phyloP scores from a whole-genome alignment of 2,797 vertebrate genomes.

The Sebastes alutus region DNA sequence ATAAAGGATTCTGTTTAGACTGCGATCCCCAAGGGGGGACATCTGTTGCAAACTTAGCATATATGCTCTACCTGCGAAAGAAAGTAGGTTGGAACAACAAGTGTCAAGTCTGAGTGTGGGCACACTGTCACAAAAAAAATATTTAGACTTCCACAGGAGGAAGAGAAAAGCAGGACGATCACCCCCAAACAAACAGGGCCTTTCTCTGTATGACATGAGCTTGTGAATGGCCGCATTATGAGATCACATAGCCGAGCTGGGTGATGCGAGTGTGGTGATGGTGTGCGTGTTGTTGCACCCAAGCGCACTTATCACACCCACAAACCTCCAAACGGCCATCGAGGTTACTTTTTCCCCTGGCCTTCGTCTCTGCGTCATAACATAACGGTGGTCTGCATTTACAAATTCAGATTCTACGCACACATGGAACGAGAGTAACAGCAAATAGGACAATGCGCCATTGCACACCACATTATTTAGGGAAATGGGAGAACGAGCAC shows the following conservation, averaged over 20 bases:
- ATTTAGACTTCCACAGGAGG: slow-evolving; percentile 20
- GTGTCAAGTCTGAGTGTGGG: slow-evolving; percentile 31
- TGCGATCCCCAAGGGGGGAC: slow-evolving; percentile 39
- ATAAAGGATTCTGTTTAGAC: slow-evolving; percentile 79
- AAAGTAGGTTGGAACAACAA: slow-evolving; percentile 63
- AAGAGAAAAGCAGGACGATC: slow-evolving; percentile 21
- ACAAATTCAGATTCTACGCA: slow-evolving; percentile 1
- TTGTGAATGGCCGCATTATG: slow-evolving; percentile 71
- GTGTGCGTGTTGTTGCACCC: slow-evolving; percentile 20
- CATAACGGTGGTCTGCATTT: slow-evolving; percentile 6
- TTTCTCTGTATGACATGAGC: slow-evolving; percentile 48
- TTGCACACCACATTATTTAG: slow-evolving; percentile 54
- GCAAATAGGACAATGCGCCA: slow-evolving; percentile 50
- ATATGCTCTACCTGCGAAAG: slow-evolving; percentile 57
- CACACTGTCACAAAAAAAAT: neutral
- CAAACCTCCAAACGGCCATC: slow-evolving; percentile 17
- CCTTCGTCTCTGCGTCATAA: slow-evolving; percentile 15
- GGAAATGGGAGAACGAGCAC: slow-evolving; percentile 60
- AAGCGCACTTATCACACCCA: slow-evolving; percentile 28
- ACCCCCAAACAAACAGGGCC: slow-evolving; percentile 54
- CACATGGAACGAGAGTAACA: slow-evolving; percentile 13
- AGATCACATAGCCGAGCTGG: slow-evolving; percentile 61
- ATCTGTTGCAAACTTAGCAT: slow-evolving; percentile 67
- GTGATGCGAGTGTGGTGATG: slow-evolving; percentile 36
- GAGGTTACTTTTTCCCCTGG: slow-evolving; percentile 1